Base-by-base conservation (phyloP, 2,888 invertebrate genomes). In the Sipunculus nudus region DNA sequence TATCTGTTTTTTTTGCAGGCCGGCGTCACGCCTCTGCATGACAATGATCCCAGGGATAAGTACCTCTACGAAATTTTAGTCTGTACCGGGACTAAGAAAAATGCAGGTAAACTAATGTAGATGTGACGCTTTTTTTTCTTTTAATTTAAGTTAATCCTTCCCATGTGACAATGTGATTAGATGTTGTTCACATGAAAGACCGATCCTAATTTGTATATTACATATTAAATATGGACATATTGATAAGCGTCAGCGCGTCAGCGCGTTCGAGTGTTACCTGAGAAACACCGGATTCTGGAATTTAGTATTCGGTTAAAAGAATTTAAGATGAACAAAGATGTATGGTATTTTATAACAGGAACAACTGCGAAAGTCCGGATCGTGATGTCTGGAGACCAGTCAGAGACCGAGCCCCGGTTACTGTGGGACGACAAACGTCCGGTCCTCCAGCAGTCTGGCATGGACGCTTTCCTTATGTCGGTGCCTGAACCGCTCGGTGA, bases 51-150 rank as follows among this genome's bases (percentile, higher is more conserved):
- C 16, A 49, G 67, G 21, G 78, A 83, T 68, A 75, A 75, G 47
- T 84, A 81, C 59, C 58, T 81, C 2, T 82, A 82, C 61, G 82
- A 83, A 61, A 68, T 82, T n/a, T 47, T 78, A 10, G 75, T 81
- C 5, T 73, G 69, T 54, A 83, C 81, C n/a, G 81, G 79, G 3
- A 65, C 60, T 38, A 55, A 67, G 46, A 64, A 55, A 23, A 70
- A 70, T 40, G 71, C 75, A 19, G 63, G 72, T 70, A 55, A 41
- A 45, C 32, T 3, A 8, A 10, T n/a, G n/a, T n/a, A n/a, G n/a
- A n/a, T n/a, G n/a, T n/a, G n/a, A n/a, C n/a, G n/a, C n/a, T n/a
- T n/a, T n/a, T n/a, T n/a, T n/a, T n/a, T n/a, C n/a, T n/a, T n/a
- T n/a, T n/a, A n/a, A n/a, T n/a, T n/a, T n/a, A n/a, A n/a, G n/a